Evolutionary conservation across 2,113 vertebrate genomes (phyloP).

Genomic region (Alligator sinensis): DNA sequence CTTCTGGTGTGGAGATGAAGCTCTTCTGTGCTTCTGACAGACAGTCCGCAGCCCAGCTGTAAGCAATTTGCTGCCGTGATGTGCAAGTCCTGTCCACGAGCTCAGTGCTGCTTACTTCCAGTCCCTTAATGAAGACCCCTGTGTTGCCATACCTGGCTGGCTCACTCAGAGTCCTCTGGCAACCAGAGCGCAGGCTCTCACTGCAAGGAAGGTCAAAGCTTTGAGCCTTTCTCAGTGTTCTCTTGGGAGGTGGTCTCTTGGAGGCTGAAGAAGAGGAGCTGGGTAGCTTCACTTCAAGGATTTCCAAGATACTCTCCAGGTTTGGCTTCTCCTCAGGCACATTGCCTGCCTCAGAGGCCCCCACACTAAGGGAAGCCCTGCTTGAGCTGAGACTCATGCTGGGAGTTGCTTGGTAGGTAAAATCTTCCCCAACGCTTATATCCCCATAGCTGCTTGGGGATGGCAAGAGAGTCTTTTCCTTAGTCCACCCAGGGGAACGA

Average conservation of each 20-base stretch:
- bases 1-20: slow-evolving; percentile 41
- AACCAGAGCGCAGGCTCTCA: slow-evolving; percentile 74
- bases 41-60: slow-evolving; percentile 63
- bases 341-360: slow-evolving; percentile 33
- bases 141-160: slow-evolving; percentile 78
- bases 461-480: slow-evolving; percentile 21
- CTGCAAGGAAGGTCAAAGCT: slow-evolving; percentile 82
- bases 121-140: slow-evolving; percentile 82
- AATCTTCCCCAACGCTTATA: background rate
- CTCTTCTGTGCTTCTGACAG: slow-evolving; percentile 63
- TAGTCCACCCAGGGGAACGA: slow-evolving; percentile 45
- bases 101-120: slow-evolving; percentile 84
- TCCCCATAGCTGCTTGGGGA: slow-evolving; percentile 32
- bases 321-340: slow-evolving; percentile 63
- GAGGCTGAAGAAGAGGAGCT: slow-evolving; percentile 44
- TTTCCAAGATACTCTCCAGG: slow-evolving; percentile 34
- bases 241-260: slow-evolving; percentile 50
- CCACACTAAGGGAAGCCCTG: background rate
- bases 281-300: slow-evolving; percentile 43
- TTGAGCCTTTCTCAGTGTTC: slow-evolving; percentile 81
- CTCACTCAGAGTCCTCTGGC: slow-evolving; percentile 78
- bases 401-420: background rate
- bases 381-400: background rate
- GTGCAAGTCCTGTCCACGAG: slow-evolving; percentile 68
- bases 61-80: slow-evolving; percentile 48